phyloP scores from a whole-genome alignment of 2,888 invertebrate species.

The Ormyrus nitidulus region DNA sequence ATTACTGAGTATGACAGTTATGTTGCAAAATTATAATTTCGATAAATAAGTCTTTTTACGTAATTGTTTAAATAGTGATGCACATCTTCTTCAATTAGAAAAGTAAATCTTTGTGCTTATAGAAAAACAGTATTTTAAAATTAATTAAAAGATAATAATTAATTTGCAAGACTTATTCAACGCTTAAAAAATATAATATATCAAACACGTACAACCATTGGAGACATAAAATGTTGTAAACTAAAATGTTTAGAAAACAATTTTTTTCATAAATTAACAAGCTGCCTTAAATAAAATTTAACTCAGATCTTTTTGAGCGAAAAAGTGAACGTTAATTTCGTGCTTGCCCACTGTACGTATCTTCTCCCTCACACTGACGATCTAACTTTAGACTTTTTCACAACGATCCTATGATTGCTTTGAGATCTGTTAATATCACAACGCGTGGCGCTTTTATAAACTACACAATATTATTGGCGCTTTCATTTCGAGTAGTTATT shows the following conservation, averaged over 20 bases:
- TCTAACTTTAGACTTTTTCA: slow-evolving; percentile 43
- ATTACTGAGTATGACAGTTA: slow-evolving; percentile 36
- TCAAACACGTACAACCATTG: slow-evolving; percentile 12
- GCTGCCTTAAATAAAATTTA: slow-evolving; percentile 23
- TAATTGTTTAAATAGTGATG: slow-evolving; percentile 5
- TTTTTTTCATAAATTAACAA: slow-evolving; percentile 13
- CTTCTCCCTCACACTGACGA: slow-evolving; percentile 28
- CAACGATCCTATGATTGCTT: slow-evolving; percentile 56
- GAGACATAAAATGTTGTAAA: not conserved
- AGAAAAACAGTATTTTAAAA: not conserved
- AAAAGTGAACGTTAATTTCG: slow-evolving; percentile 35
- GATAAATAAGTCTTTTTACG: slow-evolving; percentile 9
- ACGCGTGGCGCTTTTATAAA: slow-evolving; percentile 48
- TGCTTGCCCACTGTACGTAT: not conserved
- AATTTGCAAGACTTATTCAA: slow-evolving; percentile 9
- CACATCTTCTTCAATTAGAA: slow-evolving; percentile 3
- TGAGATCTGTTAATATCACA: slow-evolving; percentile 59
- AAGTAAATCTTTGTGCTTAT: slow-evolving; percentile 11
- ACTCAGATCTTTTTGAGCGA: slow-evolving; percentile 18
- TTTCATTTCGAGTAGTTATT: slow-evolving; percentile 37
- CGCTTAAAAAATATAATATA: slow-evolving; percentile 13
- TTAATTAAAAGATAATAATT: not conserved
- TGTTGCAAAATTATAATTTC: slow-evolving; percentile 4
- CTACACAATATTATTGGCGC: slow-evolving; percentile 44
- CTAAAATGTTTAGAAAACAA: slow-evolving; percentile 1